phyloP scores from a whole-genome alignment of 2,888 invertebrate genomes.

The Nebria salina region DNA sequence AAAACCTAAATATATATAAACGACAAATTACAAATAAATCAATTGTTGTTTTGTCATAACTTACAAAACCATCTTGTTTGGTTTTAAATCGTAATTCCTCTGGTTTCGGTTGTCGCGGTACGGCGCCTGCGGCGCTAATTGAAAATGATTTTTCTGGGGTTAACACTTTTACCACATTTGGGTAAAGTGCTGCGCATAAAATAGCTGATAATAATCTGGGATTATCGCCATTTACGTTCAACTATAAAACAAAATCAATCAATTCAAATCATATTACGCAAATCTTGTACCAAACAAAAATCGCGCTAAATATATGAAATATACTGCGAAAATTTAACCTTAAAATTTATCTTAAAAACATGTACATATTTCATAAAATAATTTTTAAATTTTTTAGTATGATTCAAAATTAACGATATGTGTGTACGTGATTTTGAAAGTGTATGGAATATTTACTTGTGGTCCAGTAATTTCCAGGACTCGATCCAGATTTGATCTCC shows the following conservation, averaged over 20 bases:
- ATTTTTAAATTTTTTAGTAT: too few species aligned
- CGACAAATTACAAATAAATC: neutral
- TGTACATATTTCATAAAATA: too few species aligned
- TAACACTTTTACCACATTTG: constrained; percentile 86
- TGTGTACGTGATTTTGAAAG: constrained; percentile 27
- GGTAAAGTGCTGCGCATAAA: constrained; percentile 91
- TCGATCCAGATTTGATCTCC: constrained; percentile 69
- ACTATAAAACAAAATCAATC: constrained; percentile 61
- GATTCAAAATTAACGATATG: constrained; percentile 24
- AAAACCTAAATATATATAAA: constrained; percentile 58
- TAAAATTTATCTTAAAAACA: too few species aligned
- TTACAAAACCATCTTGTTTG: constrained; percentile 76
- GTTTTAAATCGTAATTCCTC: constrained; percentile 80
- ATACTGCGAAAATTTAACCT: too few species aligned
- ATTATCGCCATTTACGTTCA: constrained; percentile 80
- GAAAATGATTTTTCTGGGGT: constrained; percentile 82
- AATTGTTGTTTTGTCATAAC: constrained; percentile 21
- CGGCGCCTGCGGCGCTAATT: constrained; percentile 77
- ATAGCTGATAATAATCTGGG: constrained; percentile 81
- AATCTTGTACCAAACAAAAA: too few species aligned
- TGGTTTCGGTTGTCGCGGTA: constrained; percentile 75
- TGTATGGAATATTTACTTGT: constrained; percentile 60
- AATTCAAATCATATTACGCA: constrained; percentile 15
- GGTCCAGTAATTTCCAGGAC: constrained; percentile 73
- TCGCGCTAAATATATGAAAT: too few species aligned